Conservation (phyloP, 2,888 invertebrate genomes). For the Strigamia crassipes region DNA sequence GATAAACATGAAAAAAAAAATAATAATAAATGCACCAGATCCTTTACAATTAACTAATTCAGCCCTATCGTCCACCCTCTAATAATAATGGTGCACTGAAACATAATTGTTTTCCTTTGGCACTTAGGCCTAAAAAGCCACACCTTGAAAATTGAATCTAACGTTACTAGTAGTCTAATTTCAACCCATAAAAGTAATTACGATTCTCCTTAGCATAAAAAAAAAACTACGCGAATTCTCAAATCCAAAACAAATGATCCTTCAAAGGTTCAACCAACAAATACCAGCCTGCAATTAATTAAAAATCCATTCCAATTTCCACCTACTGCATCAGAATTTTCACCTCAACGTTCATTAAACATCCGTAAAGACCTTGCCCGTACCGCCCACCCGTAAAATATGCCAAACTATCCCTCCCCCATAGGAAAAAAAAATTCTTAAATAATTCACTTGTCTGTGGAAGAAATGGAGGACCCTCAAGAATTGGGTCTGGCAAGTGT, state of each 20-base stretch:
- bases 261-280: not conserved
- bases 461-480: slow-evolving; percentile 40
- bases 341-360: slow-evolving; percentile 17
- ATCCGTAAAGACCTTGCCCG: slow-evolving; percentile 10
- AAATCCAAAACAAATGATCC: slow-evolving; percentile 20
- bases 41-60: too few relatives aligned
- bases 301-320: slow-evolving; percentile 42
- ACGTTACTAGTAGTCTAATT: not conserved
- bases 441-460: slow-evolving; percentile 31
- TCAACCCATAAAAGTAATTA: slow-evolving; percentile 3
- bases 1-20: too few relatives aligned
- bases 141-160: not conserved
- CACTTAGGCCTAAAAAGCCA: not conserved
- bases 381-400: slow-evolving; percentile 8
- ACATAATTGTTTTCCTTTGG: not conserved
- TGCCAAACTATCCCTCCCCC: not conserved
- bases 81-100: not conserved
- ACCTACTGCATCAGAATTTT: not conserved
- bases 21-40: too few relatives aligned
- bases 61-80: not conserved
- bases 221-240: not conserved
- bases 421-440: not conserved
- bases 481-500: slow-evolving; percentile 38
- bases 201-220: not conserved
- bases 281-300: slow-evolving; percentile 24